Evolutionary conservation across 2,888 invertebrate genomes (phyloP), one percentile per base, ranked within the genome.

Genomic region (Heliconius sara): DNA sequence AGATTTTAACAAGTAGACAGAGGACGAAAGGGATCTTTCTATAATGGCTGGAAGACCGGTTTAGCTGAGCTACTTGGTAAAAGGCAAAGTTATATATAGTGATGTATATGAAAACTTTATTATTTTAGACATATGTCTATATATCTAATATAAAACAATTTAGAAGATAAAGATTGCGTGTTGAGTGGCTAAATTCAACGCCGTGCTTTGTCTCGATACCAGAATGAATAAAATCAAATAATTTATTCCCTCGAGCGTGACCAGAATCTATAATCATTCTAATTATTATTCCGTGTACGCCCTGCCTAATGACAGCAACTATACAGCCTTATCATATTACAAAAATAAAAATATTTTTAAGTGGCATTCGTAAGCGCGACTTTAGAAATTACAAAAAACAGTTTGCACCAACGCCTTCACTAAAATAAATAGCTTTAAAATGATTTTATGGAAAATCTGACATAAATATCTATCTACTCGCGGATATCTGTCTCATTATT

Each of bases 41-140:
- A 83, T 65, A 74, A 27, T 80, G 82, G 84, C 63, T 60, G 70
- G 70, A 30, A 52, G 79, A 84, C 84, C 84, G 84, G 84, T 85
- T 84, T 83, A 75, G 73, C 80, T 60, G 67, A 67, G 30, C 80
- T 77, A 81, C 52, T 76, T 77, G 78, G 78, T 79, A 73, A 79
- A 74, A 63, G 68, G 79, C 79, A 77, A 80, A 80, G 74, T 43
- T 77, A 71, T 25, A 70, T 65, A 71, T 79, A 82, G 80, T 70
- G 80, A 6, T 65, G 76, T 80, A 79, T 78, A 63, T 25, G 16
- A 43, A 12, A 27, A n/a, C 4, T 25, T 5, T 43, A 10, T 65
- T 43, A 27, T 43, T 57, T 72, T 6, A 39, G 39, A 39, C 43
- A 47, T 43, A 27, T n/a, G 7, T n/a, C 0, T 25, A 9, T 13